These are phyloP conservation scores for Siphamia tubifer DNA, from an alignment of 2,113 vertebrate genomes.

Conservation along the genomic window DNA sequence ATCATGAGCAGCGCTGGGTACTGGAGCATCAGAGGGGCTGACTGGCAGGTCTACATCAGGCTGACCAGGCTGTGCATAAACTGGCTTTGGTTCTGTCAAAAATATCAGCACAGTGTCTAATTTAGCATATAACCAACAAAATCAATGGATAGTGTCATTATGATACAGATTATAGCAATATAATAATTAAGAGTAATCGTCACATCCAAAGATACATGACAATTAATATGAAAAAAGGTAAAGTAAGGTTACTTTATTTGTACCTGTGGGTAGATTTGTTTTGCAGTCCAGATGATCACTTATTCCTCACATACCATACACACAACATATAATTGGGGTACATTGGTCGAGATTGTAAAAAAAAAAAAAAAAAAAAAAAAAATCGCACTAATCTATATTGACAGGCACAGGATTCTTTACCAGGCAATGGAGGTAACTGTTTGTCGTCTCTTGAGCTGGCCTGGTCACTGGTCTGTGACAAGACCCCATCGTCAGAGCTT, in stretches of 20 bases:
- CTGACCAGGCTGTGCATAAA: slow-evolving; percentile 96
- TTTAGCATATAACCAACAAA: not conserved
- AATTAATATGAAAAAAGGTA: not conserved
- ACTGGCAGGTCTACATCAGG: slow-evolving; percentile 98
- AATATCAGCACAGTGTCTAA: slow-evolving; percentile 12
- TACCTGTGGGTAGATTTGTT: no score
- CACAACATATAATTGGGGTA: no score
- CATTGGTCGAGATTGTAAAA: no score
- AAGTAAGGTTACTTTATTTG: no score
- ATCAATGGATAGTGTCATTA: not conserved
- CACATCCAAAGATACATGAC: not conserved
- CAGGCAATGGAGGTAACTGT: slow-evolving; percentile 90
- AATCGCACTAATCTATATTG: not conserved
- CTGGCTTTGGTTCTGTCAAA: slow-evolving; percentile 93
- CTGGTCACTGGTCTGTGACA: slow-evolving; percentile 85
- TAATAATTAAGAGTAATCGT: no score
- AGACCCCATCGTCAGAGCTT: slow-evolving; percentile 78
- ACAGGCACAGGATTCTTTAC: slow-evolving; percentile 60
- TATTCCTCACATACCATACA: no score
- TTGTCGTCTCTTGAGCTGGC: slow-evolving; percentile 83
- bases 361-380: no score
- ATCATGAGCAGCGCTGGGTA: slow-evolving; percentile 91
- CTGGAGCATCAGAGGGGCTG: slow-evolving; percentile 93
- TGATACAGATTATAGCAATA: no score
- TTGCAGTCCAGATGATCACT: no score